A percentile compares a stretch with the other conserved stretches of the same genome.
These are phyloP conservation scores for Kradibia gibbosae DNA, from an alignment of 1,140 invertebrate species.

Conservation along the genomic window DNA sequence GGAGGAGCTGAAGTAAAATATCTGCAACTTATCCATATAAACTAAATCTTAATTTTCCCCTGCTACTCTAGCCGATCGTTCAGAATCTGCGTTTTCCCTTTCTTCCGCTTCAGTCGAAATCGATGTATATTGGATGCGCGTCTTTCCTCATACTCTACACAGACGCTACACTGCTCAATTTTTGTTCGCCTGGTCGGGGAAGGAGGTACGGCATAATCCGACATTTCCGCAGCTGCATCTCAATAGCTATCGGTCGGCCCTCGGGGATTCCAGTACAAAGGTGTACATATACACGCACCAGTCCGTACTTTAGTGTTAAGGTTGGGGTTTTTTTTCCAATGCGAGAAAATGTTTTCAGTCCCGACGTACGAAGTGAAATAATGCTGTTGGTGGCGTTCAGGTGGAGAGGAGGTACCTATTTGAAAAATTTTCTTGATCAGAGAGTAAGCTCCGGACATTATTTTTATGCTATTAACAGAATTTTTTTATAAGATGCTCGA, in stretches of 20 bases:
- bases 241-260: neutral
- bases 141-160: neutral
- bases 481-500: neutral
- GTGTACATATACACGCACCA: neutral
- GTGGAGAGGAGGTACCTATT: neutral
- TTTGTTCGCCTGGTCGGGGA: neutral
- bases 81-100: neutral
- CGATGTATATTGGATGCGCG: neutral
- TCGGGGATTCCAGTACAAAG: neutral
- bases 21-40: neutral
- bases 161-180: neutral
- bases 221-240: constrained; percentile 32
- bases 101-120: neutral
- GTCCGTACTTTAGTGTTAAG: neutral
- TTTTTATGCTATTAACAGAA: neutral
- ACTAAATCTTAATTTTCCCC: neutral
- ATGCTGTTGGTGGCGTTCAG: no score
- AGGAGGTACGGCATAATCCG: neutral
- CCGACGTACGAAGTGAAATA: no score
- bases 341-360: neutral
- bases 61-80: neutral
- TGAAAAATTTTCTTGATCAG: neutral
- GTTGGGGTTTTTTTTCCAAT: neutral
- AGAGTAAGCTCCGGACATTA: neutral
- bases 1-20: neutral